Base-by-base conservation (phyloP, 2,113 vertebrate species). In the Hyla sarda region DNA sequence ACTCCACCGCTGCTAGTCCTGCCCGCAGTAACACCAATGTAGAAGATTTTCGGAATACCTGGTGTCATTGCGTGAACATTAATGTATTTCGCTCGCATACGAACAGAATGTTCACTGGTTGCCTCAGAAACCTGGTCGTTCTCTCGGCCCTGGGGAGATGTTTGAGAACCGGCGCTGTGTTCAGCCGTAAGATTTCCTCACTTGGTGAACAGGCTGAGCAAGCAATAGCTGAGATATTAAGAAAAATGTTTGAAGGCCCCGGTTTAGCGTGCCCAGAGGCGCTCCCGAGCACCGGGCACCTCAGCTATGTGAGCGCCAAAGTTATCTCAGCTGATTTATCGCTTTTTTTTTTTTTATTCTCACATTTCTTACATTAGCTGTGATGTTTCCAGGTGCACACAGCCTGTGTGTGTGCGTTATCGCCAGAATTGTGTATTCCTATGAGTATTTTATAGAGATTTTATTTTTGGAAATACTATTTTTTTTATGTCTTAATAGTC, bases 61-160 rank as follows among this genome's bases (percentile, higher is more conserved):
- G 11, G 52, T 58, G 69, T 28, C 30, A 37, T 9, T 54, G 82
- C 30, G 6, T 12, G 34, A 58, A 54, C 32, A 74, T 83, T 73
- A 74, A 58, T 74, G 65, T 23, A 41, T 28, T 54, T 16, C 1
- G 32, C 32, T 74, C 41, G 19, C 47, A 13, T 37, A 60, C 28
- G 32, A 58, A 60, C 71, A 74, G 14, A 74, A 45, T 30, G 82
- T 74, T 83, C 34, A 30, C 30, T 74, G 50, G 82, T 83, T 83
- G 69, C 82, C 82, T 83, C 50, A 74, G 69, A 74, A 83, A 83
- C 82, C 48, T 83, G 69, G 50, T 60, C n/a, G 71, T 21, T 74
- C 82, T 45, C 14, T n/a, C 1, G 82, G 32, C 82, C 69, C 69
- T 47, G 69, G 82, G 82, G 82, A 83, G 34, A 83, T 73, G 69